Evolutionary conservation across 1,140 invertebrate species (phyloP).

Genomic region (Acyrthosiphon pisum): DNA sequence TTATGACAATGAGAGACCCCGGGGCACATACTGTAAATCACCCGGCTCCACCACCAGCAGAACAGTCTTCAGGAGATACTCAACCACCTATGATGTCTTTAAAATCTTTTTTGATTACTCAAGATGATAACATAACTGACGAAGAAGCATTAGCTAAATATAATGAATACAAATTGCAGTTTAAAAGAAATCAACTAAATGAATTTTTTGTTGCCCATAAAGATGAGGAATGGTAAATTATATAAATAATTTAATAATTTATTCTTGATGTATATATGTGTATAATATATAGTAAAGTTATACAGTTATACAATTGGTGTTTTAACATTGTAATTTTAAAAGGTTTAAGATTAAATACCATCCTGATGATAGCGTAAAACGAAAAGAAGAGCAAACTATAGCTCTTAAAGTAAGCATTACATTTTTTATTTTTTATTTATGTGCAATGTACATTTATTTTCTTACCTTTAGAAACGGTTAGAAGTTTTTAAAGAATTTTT

Average conservation of each 20-base stretch:
- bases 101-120: conserved; percentile 93
- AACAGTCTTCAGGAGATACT: conserved; percentile 66
- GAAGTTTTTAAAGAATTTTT: conserved; percentile 89
- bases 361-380: conserved; percentile 92
- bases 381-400: conserved; percentile 84
- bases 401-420: conserved; percentile 77
- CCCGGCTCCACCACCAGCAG: conserved; percentile 5
- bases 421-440: conserved; percentile 53
- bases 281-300: neutral
- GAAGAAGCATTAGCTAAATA: conserved; percentile 97
- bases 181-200: conserved; percentile 93
- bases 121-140: conserved; percentile 97
- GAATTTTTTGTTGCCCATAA: conserved; percentile 99
- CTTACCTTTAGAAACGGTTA: conserved; percentile 76
- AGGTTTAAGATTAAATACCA: conserved; percentile 99
- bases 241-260: conserved; percentile 60
- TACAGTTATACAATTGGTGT: conserved; percentile 57
- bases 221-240: conserved; percentile 96
- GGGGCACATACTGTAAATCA: conserved; percentile 38
- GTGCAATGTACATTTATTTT: conserved; percentile 58
- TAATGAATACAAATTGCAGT: conserved; percentile 98
- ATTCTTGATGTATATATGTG: neutral
- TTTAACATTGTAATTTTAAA: conserved; percentile 5
- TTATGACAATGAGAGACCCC: conserved; percentile 41
- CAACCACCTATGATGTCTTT: conserved; percentile 97